Evolutionary conservation across 2,797 vertebrate species (phyloP).

Genomic region (Gephyroberyx darwinii): DNA sequence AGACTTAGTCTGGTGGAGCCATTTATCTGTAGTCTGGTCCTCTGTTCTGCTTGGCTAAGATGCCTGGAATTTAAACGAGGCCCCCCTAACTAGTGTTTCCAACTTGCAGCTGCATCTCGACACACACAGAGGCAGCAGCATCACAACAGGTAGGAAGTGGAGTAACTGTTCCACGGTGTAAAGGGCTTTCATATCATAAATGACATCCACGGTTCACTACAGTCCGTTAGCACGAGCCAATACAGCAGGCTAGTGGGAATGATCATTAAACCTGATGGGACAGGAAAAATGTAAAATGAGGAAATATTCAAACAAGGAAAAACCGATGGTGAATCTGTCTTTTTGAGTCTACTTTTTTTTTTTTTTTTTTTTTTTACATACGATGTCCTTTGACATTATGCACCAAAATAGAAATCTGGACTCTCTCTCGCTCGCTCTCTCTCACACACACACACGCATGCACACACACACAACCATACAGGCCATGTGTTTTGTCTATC

Average conservation of each 20-base stretch:
- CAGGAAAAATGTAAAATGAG: constrained; percentile 29
- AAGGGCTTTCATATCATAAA: constrained; percentile 12
- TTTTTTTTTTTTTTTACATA: constrained; percentile 27
- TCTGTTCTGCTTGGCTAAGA: constrained; percentile 76
- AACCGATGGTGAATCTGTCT: constrained; percentile 41
- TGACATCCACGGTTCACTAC: constrained; percentile 19
- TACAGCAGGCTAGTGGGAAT: constrained; percentile 28
- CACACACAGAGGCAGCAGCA: constrained; percentile 53
- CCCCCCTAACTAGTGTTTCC: constrained; percentile 72
- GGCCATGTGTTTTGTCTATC: constrained; percentile 77
- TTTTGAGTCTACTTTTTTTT: constrained; percentile 57
- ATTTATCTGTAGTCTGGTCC: constrained; percentile 75
- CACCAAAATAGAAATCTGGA: constrained; percentile 64
- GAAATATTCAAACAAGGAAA: constrained; percentile 49
- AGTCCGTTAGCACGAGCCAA: constrained; percentile 20
- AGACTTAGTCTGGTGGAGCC: constrained; percentile 74
- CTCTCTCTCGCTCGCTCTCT: constrained; percentile 39
- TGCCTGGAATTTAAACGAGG: constrained; percentile 77
- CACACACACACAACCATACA: constrained; percentile 41
- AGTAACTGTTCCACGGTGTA: neutral
- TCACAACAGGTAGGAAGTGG: constrained; percentile 53
- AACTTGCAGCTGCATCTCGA: constrained; percentile 67
- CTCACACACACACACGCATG: constrained; percentile 27
- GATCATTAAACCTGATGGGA: constrained; percentile 34
- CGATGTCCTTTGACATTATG: constrained; percentile 63